Conservation (phyloP, 23 tunicate genomes). For the Trididemnum clinides region DNA sequence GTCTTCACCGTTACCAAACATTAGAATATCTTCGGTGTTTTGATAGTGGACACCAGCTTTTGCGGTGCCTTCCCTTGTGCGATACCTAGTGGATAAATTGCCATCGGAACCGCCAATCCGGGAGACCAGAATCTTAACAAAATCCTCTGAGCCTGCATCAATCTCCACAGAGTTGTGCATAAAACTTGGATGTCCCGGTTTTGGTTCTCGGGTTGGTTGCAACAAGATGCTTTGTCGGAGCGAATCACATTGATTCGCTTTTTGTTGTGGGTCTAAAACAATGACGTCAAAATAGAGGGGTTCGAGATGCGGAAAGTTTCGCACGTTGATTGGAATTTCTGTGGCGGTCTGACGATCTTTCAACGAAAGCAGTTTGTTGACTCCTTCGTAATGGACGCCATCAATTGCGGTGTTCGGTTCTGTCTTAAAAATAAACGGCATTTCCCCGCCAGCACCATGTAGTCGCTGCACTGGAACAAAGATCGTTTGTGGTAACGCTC, state of each 20-base stretch:
- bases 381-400: conserved; percentile 3
- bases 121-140: conserved; percentile 38
- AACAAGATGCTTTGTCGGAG: neutral
- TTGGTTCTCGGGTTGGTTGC: conserved; percentile 4
- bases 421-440: neutral
- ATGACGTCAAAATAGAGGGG: conserved; percentile 45
- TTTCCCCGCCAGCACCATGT: conserved; percentile 22
- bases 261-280: conserved; percentile 11
- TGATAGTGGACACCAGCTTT: conserved; percentile 62
- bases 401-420: neutral
- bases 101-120: conserved; percentile 56
- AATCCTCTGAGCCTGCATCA: neutral
- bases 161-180: neutral
- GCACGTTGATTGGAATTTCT: neutral
- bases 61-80: conserved; percentile 68
- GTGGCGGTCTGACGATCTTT: neutral
- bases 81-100: conserved; percentile 61
- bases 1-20: conserved; percentile 40
- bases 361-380: neutral
- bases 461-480: neutral
- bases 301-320: neutral
- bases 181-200: neutral
- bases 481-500: neutral
- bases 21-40: neutral
- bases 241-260: neutral